Conservation (phyloP, 1,140 invertebrate species). For the Heliconius hewitsoni region DNA sequence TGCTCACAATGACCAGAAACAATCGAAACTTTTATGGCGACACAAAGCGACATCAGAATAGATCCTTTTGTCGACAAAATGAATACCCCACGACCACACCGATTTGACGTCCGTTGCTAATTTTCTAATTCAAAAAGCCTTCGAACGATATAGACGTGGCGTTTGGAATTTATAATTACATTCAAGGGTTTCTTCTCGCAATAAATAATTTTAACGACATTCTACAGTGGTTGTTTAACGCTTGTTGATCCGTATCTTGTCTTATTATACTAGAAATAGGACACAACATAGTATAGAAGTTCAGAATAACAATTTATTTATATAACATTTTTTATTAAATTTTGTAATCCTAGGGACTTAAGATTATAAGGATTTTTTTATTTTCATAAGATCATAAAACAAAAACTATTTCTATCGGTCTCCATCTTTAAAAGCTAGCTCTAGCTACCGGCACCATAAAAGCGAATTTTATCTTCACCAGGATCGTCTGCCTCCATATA, state of each 20-base stretch:
- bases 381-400: no score
- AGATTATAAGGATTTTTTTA: neutral
- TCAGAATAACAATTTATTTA: no score
- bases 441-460: constrained; percentile 69
- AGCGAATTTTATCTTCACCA: constrained; percentile 57
- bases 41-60: constrained; percentile 50
- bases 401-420: constrained; percentile 13
- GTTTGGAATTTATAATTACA: constrained; percentile 43
- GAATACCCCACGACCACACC: constrained; percentile 68
- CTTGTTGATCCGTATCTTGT: neutral
- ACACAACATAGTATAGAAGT: neutral
- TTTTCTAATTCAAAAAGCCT: constrained; percentile 58
- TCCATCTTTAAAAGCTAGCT: constrained; percentile 27
- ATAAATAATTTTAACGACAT: constrained; percentile 24
- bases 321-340: no score
- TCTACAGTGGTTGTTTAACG: constrained; percentile 5
- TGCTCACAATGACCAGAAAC: constrained; percentile 64
- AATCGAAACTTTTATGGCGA: constrained; percentile 52
- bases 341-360: no score
- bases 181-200: constrained; percentile 17
- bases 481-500: constrained; percentile 62
- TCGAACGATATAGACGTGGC: constrained; percentile 36
- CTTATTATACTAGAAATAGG: neutral
- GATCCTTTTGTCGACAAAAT: constrained; percentile 53
- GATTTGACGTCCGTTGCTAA: constrained; percentile 68